A percentile compares a stretch with the other conserved stretches of the same genome.
Conservation (phyloP, 2,888 invertebrate genomes). For the Leptinotarsa peninsularis region DNA sequence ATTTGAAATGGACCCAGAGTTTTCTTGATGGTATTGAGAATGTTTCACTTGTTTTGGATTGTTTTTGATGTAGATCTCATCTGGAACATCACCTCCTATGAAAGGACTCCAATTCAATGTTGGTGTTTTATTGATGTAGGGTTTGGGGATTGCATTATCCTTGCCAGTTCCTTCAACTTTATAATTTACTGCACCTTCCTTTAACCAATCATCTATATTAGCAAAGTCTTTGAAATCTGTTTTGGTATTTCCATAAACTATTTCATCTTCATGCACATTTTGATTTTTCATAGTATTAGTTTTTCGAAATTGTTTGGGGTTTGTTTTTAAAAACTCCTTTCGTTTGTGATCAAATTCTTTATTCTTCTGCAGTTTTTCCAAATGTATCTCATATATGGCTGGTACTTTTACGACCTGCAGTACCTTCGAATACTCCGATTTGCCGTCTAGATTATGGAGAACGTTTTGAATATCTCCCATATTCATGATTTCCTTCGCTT, state of each 20-base stretch:
- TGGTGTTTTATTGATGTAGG: background rate
- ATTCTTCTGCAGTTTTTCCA: slow-evolving; percentile 40
- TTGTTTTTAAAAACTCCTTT: background rate
- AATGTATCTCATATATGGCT: slow-evolving; percentile 55
- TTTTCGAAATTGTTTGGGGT: background rate
- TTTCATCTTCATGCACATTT: background rate
- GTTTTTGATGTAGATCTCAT: background rate
- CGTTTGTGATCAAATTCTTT: background rate
- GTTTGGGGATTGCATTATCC: background rate
- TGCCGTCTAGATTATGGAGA: slow-evolving; percentile 34
- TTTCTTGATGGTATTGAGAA: background rate
- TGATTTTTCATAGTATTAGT: background rate
- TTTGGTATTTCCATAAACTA: slow-evolving; percentile 8
- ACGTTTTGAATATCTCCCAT: slow-evolving; percentile 42
- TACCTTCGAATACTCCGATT: slow-evolving; percentile 41
- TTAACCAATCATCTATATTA: slow-evolving; percentile 23
- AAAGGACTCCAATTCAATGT: background rate
- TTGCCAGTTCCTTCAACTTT: background rate
- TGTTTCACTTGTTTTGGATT: background rate
- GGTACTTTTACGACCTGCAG: slow-evolving; percentile 55
- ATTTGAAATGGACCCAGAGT: background rate
- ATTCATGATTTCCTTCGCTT: slow-evolving; percentile 20
- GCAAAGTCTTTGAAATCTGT: slow-evolving; percentile 10
- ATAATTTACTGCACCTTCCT: background rate
- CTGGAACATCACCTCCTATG: background rate